Conservation (phyloP, 2,113 vertebrate species). For the Rhynchopsitta pachyrhyncha region DNA sequence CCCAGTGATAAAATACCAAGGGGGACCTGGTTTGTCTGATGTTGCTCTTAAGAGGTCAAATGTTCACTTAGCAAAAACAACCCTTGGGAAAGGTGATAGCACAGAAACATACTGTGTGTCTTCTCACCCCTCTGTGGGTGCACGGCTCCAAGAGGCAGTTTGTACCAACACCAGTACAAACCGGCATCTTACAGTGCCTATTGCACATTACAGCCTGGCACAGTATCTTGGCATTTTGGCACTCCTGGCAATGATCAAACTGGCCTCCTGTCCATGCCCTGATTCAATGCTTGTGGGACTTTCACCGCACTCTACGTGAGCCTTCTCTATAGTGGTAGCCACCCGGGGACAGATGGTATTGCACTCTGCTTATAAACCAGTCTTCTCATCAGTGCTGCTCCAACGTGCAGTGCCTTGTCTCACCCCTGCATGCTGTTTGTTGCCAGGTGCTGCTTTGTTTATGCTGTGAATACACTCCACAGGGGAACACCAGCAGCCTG, state of each 20-base stretch:
- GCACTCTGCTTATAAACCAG: not conserved
- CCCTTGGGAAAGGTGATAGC: not conserved
- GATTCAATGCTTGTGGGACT: not conserved
- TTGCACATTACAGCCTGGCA: not conserved
- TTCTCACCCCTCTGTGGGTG: not conserved
- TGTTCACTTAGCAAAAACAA: constrained; percentile 2
- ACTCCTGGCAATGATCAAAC: not conserved
- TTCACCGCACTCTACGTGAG: rapidly evolving
- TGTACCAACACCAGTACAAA: not conserved
- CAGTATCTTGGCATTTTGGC: not conserved
- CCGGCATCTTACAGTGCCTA: not conserved
- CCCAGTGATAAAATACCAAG: not conserved
- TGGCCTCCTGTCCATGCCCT: not conserved
- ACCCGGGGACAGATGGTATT: not conserved
- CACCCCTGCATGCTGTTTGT: not conserved
- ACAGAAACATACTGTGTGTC: not conserved
- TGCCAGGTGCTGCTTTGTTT: not conserved
- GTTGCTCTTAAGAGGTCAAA: not conserved
- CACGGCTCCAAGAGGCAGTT: not conserved
- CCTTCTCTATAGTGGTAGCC: not conserved
- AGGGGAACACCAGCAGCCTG: not conserved
- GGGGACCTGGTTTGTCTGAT: not conserved
- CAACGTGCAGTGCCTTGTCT: not conserved
- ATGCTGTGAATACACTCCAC: not conserved
- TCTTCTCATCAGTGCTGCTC: not conserved